These are phyloP conservation scores for Cossypha niveicapilla DNA, from an alignment of 2,797 vertebrate species.

Conservation along the genomic window DNA sequence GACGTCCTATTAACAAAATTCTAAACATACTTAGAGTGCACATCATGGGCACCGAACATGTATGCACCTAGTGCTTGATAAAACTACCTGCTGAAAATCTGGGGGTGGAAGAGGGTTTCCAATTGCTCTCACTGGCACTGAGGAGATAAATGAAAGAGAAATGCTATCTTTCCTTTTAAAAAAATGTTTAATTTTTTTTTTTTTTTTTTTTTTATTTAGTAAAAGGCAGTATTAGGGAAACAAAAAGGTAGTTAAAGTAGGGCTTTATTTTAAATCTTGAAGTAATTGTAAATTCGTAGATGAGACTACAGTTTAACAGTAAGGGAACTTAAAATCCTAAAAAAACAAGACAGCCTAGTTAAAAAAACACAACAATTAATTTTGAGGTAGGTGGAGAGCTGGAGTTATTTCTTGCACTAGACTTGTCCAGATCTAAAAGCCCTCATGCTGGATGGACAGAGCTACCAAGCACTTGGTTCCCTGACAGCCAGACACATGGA, in stretches of 20 bases:
- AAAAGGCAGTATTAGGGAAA: neutral
- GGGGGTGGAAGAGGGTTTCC: neutral
- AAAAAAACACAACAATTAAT: accelerated
- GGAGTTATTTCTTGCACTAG: neutral
- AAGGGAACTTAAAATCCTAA: neutral
- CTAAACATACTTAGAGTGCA: neutral
- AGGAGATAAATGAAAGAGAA: neutral
- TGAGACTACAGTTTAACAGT: neutral
- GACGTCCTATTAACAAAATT: neutral
- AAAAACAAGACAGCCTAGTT: neutral
- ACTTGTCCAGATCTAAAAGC: neutral
- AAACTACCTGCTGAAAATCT: neutral
- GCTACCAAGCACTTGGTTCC: neutral
- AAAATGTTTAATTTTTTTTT: neutral
- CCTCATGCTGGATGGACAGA: neutral
- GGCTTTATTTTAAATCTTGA: neutral
- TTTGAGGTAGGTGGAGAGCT: neutral
- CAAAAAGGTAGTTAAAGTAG: neutral
- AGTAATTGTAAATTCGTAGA: neutral
- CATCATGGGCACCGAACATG: neutral
- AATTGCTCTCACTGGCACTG: neutral
- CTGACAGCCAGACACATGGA: neutral
- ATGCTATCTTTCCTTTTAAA: neutral
- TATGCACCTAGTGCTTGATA: neutral
- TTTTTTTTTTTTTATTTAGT: accelerated